These are phyloP conservation scores for Drosophila bunnanda DNA, from an alignment of 2,888 invertebrate genomes.

Conservation along the genomic window DNA sequence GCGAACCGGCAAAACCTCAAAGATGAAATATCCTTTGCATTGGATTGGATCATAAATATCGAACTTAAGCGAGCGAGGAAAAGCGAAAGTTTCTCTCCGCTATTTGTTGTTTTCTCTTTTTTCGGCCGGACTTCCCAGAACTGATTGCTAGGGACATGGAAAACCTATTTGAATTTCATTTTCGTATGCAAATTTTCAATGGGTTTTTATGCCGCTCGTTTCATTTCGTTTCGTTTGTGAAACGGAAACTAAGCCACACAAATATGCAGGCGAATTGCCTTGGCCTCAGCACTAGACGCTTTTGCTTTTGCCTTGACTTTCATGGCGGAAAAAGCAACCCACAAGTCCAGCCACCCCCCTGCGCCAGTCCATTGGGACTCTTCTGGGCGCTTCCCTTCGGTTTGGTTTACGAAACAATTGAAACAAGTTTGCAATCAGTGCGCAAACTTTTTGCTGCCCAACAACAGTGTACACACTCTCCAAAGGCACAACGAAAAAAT, in stretches of 20 bases:
- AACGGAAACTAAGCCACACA: constrained; percentile 75
- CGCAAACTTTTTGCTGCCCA: constrained; percentile 66
- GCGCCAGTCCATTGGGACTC: constrained; percentile 11
- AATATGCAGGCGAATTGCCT: constrained; percentile 72
- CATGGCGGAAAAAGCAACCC: constrained; percentile 40
- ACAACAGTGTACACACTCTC: constrained; percentile 30
- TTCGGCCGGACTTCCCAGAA: constrained; percentile 33
- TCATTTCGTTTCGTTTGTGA: constrained; percentile 60
- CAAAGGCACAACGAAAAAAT: constrained; percentile 20
- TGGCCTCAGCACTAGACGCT: constrained; percentile 28
- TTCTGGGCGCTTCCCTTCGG: constrained; percentile 34
- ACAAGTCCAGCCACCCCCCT: constrained; percentile 8
- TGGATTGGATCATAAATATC: constrained; percentile 28
- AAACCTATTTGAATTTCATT: constrained; percentile 76
- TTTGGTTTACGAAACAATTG: constrained; percentile 69
- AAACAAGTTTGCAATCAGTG: constrained; percentile 79
- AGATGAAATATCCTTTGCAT: constrained; percentile 26
- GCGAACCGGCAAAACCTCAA: constrained; percentile 23
- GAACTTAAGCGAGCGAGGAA: constrained; percentile 23
- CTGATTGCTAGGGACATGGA: constrained; percentile 46
- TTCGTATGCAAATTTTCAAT: constrained; percentile 76
- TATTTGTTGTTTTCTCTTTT: constrained; percentile 46
- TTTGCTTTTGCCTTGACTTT: constrained; percentile 66
- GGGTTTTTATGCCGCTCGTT: constrained; percentile 65
- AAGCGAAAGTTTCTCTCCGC: constrained; percentile 59